Base-by-base conservation (phyloP, 2,113 vertebrate species). In the Saimiri boliviensis region DNA sequence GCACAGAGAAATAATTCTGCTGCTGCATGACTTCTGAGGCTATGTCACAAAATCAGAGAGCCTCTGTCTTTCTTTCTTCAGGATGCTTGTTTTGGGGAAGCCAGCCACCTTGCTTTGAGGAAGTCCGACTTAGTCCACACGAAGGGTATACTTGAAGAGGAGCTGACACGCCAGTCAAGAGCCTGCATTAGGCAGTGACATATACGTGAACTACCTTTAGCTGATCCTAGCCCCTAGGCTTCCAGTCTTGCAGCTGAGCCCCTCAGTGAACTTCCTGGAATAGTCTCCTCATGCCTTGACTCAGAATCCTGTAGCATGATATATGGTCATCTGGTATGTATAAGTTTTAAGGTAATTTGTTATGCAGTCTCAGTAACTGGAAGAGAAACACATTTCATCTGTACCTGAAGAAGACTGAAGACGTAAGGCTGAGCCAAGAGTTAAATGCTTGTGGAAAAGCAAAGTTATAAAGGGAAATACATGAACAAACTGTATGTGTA, bases 401-500 rank as follows among this genome's bases (percentile, higher is more conserved):
- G 10, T 37, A 17, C 23, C 27, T 74, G 35, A 8, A 16, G 35
- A 47, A 74, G 17, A 30, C 4, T 77, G 45, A 60, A 58, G 9
- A 84, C 60, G 60, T 20, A 84, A 37, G 52, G 35, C 73, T 49
- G 74, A 60, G 81, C 14, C 23, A 52, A 27, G 11, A 74, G 37
- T 76, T 45, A 40, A 7, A 14, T 4, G 45, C 13, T 11, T 20
- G 19, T 40, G 7, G 14, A 70, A 35, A 52, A 63, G n/a, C 14
- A 42, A 42, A 88, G 32, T 47, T 19, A 25, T 27, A 20, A 60
- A 35, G 27, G 37, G 32, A 9, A 20, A 27, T 1, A 58, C 5
- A 2, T 3, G 54, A 87, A n/a, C 8, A 3, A 35, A 60, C 21
- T 25, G 6, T n/a, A 45, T 0, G 2, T 42, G 1, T 35, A 42